phyloP scores from a whole-genome alignment of 1,140 invertebrate genomes.

The Goniozus legneri region DNA sequence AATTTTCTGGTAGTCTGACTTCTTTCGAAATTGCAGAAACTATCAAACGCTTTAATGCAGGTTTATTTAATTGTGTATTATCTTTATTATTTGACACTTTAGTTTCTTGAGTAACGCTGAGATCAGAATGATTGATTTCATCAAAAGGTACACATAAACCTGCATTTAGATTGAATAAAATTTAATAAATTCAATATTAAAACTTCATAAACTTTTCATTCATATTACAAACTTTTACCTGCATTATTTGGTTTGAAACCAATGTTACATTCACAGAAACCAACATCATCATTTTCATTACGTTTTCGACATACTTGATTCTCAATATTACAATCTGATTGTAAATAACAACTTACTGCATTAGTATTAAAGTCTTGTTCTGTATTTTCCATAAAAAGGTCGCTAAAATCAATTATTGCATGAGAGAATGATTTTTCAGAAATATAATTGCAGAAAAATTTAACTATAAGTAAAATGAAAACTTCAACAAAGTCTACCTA shows the following conservation, averaged over 20 bases:
- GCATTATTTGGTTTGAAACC: slow-evolving; percentile 58
- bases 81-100: slow-evolving; percentile 33
- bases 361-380: slow-evolving; percentile 42
- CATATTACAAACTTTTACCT: slow-evolving; percentile 28
- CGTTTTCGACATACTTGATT: slow-evolving; percentile 66
- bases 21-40: slow-evolving; percentile 76
- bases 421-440: slow-evolving; percentile 1
- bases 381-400: slow-evolving; percentile 49
- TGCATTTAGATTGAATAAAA: slow-evolving; percentile 6
- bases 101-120: slow-evolving; percentile 37
- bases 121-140: slow-evolving; percentile 22
- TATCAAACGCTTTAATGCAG: slow-evolving; percentile 63
- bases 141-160: slow-evolving; percentile 26
- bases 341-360: slow-evolving; percentile 44
- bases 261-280: slow-evolving; percentile 66
- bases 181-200: not conserved
- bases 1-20: slow-evolving; percentile 51
- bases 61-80: slow-evolving; percentile 38
- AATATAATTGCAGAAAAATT: not conserved
- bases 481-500: slow-evolving; percentile 20
- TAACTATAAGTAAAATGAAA: slow-evolving; percentile 27
- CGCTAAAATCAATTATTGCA: slow-evolving; percentile 27
- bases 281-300: slow-evolving; percentile 56
- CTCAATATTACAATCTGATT: slow-evolving; percentile 55
- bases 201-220: not conserved